Conservation (phyloP, 2,113 vertebrate species). For the Dryoscopus gambensis region DNA sequence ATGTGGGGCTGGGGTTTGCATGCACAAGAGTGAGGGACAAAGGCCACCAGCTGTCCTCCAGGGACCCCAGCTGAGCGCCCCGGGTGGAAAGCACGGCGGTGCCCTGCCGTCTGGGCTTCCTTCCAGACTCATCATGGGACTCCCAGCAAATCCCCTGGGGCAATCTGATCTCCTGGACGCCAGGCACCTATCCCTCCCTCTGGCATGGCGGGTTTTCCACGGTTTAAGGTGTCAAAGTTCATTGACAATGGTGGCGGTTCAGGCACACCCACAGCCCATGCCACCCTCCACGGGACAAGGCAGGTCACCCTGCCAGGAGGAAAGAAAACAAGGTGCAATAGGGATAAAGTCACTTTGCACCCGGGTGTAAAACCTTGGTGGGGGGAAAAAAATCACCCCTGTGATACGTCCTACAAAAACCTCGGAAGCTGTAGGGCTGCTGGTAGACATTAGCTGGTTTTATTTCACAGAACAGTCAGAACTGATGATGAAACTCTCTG, state of each 20-base stretch:
- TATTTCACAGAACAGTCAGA: neutral
- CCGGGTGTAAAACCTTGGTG: fast-evolving
- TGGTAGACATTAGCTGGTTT: neutral
- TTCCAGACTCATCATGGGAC: slow-evolving; percentile 50
- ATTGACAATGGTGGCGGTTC: neutral
- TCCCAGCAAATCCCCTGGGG: slow-evolving; percentile 45
- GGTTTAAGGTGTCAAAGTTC: slow-evolving; percentile 52
- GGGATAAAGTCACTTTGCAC: neutral
- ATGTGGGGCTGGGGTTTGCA: neutral
- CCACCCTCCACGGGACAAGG: neutral
- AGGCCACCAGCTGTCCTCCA: neutral
- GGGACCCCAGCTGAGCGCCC: neutral
- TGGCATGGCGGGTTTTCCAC: neutral
- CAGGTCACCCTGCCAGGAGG: neutral
- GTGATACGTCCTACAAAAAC: neutral
- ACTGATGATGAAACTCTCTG: slow-evolving; percentile 42
- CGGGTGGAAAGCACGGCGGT: neutral
- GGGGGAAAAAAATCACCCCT: neutral
- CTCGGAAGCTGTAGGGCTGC: neutral
- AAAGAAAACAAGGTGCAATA: neutral
- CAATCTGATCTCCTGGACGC: slow-evolving; percentile 10
- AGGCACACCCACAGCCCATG: neutral
- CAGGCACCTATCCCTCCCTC: slow-evolving; percentile 20
- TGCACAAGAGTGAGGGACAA: neutral
- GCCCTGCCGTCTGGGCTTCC: slow-evolving; percentile 27